Conservation (phyloP, 2,888 invertebrate genomes). For the Endotricha flammealis region DNA sequence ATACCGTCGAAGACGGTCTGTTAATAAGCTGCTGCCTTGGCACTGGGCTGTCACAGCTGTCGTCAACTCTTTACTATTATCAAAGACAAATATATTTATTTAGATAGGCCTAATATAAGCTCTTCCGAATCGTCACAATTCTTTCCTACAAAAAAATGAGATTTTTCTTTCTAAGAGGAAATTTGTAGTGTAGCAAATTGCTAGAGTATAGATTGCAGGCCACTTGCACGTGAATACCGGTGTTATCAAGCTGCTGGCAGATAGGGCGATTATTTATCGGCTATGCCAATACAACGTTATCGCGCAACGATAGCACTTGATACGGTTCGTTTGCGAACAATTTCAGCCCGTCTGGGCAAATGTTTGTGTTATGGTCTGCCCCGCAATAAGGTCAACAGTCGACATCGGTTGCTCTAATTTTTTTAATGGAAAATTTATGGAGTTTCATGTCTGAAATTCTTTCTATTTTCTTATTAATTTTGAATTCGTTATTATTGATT, state of each 20-base stretch:
- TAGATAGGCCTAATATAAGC: too few species aligned
- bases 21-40: too few species aligned
- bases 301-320: conserved; percentile 47
- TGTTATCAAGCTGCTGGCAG: conserved; percentile 14
- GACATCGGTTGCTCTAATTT: conserved; percentile 27
- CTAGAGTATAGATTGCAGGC: neutral
- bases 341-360: conserved; percentile 59
- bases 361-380: conserved; percentile 50
- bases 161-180: too few species aligned
- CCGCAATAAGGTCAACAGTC: conserved; percentile 44
- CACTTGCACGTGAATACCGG: neutral
- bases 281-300: conserved; percentile 37
- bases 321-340: conserved; percentile 53
- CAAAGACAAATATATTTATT: too few species aligned
- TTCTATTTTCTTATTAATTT: too few species aligned
- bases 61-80: too few species aligned
- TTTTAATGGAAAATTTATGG: conserved; percentile 27
- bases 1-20: too few species aligned
- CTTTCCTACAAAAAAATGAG: too few species aligned
- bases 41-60: too few species aligned
- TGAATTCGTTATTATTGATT: too few species aligned
- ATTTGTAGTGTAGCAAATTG: too few species aligned
- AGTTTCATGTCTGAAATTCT: neutral
- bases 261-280: conserved; percentile 30
- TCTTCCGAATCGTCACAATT: too few species aligned